These are phyloP conservation scores for Gallinago nigripennis DNA, from an alignment of 2,797 vertebrate genomes.

Conservation along the genomic window DNA sequence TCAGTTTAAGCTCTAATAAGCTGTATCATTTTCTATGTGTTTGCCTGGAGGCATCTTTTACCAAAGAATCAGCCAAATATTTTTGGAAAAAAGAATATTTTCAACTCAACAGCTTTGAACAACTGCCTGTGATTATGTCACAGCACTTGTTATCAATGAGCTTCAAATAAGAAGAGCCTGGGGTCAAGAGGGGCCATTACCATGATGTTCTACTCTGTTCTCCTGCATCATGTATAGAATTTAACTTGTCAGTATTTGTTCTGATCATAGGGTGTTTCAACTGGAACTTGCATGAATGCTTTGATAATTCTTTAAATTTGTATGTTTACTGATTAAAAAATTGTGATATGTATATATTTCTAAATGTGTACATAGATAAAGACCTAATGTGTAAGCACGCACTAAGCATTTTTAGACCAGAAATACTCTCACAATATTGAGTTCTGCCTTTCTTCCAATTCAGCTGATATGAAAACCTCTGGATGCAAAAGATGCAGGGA, in stretches of 20 bases:
- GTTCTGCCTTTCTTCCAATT: not conserved
- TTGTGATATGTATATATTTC: not conserved
- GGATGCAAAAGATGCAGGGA: not conserved
- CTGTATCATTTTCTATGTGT: conserved; percentile 52
- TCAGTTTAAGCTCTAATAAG: conserved; percentile 66
- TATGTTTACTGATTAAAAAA: not conserved
- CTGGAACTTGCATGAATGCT: not conserved
- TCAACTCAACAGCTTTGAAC: conserved; percentile 1
- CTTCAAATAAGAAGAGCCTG: not conserved
- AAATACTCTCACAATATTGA: not conserved
- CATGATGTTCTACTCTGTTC: not conserved
- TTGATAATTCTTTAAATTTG: not conserved
- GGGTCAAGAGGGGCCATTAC: conserved; percentile 34
- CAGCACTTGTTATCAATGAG: not conserved
- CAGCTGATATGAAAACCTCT: not conserved
- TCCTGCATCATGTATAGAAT: not conserved
- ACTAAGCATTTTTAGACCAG: not conserved
- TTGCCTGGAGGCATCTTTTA: conserved; percentile 50
- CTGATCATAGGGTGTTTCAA: not conserved
- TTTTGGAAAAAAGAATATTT: conserved; percentile 35
- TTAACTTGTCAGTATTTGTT: not conserved
- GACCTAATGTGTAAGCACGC: not conserved
- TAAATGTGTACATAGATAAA: not conserved
- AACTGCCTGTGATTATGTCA: not conserved
- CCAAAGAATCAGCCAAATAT: conserved; percentile 9